A percentile compares a stretch with the other conserved stretches of the same genome.
Conservation (phyloP, 2,113 vertebrate genomes). For the Notothenia coriiceps region DNA sequence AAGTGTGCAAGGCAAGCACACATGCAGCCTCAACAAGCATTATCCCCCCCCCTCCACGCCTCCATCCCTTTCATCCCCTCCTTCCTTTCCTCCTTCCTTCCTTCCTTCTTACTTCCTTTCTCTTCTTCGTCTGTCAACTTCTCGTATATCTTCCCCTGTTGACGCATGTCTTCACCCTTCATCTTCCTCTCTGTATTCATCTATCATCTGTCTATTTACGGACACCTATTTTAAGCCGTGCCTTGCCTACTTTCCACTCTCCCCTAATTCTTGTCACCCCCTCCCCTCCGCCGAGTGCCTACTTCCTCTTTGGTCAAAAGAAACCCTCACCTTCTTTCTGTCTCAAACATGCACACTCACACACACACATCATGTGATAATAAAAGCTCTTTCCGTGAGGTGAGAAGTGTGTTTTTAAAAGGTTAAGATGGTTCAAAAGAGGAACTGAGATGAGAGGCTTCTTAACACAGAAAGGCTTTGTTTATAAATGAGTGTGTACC, state of each 20-base stretch:
- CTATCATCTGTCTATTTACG: conserved; percentile 60
- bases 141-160: conserved; percentile 48
- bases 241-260: conserved; percentile 43
- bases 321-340: conserved; percentile 31
- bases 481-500: conserved; percentile 42
- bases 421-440: conserved; percentile 16
- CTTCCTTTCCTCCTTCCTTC: conserved; percentile 45
- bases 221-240: conserved; percentile 55
- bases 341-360: not conserved
- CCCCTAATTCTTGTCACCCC: conserved; percentile 34
- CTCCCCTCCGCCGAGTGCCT: conserved; percentile 11
- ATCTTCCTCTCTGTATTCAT: conserved; percentile 56
- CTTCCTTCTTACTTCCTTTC: conserved; percentile 29
- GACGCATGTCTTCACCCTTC: conserved; percentile 52
- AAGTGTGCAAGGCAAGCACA: conserved; percentile 47
- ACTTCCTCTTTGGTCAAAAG: conserved; percentile 43
- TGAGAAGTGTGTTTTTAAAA: conserved; percentile 27
- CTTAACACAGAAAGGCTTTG: conserved; percentile 22
- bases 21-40: conserved; percentile 35
- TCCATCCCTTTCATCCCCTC: conserved; percentile 35
- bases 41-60: conserved; percentile 31
- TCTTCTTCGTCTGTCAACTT: conserved; percentile 12
- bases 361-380: not conserved
- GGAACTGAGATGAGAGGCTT: conserved; percentile 13
- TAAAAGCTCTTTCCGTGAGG: conserved; percentile 4